Evolutionary conservation across 2,888 invertebrate genomes (phyloP).

Genomic region (Patella ulyssiponensis): DNA sequence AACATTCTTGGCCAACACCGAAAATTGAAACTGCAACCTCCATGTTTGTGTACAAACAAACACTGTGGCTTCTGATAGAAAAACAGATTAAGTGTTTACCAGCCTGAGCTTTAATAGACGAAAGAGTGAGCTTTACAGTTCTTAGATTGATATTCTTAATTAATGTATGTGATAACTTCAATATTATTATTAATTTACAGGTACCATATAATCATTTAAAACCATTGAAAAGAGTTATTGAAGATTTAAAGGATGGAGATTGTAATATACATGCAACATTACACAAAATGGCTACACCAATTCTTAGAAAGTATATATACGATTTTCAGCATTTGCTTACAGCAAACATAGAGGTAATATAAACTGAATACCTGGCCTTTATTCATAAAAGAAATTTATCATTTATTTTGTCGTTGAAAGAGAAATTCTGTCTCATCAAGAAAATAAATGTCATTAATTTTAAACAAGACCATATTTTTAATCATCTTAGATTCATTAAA

Average conservation of each 20-base stretch:
- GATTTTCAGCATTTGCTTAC: neutral
- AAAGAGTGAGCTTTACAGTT: neutral
- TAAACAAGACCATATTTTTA: too few relatives aligned
- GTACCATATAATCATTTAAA: slow-evolving; percentile 3
- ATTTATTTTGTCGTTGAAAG: too few relatives aligned
- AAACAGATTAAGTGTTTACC: neutral
- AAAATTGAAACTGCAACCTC: too few relatives aligned
- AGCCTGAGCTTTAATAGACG: neutral
- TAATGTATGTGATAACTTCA: too few relatives aligned
- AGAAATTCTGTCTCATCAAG: too few relatives aligned
- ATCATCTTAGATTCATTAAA: too few relatives aligned
- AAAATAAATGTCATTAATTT: too few relatives aligned
- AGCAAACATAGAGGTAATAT: slow-evolving; percentile 2
- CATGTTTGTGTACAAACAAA: too few relatives aligned
- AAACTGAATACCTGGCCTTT: too few relatives aligned
- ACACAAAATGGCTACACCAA: neutral
- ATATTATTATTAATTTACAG: neutral
- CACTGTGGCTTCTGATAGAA: neutral
- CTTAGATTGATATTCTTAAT: too few relatives aligned
- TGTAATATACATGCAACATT: neutral
- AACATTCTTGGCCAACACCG: too few relatives aligned
- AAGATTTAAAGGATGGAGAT: neutral
- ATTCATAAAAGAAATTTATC: too few relatives aligned
- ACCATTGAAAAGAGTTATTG: neutral
- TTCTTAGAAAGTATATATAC: slow-evolving; percentile 10